These are phyloP conservation scores for Encarsia formosa DNA, from an alignment of 2,888 invertebrate species.

Conservation along the genomic window DNA sequence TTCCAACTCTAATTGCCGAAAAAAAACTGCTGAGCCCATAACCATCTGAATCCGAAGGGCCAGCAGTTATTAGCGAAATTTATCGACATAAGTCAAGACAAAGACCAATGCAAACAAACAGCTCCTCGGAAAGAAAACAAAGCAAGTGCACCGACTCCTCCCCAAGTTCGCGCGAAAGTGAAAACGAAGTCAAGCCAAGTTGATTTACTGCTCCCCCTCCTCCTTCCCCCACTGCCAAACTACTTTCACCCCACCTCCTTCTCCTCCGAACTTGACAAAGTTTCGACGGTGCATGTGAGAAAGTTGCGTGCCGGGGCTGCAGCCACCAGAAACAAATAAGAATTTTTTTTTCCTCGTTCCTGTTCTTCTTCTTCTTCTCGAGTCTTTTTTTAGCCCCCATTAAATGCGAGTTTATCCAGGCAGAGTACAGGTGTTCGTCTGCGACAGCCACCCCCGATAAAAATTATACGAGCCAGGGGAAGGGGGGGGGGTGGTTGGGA, in stretches of 20 bases:
- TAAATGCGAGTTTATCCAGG: slow-evolving; percentile 31
- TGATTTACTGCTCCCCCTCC: slow-evolving; percentile 8
- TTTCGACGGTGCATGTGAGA: slow-evolving; percentile 1
- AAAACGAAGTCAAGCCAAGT: slow-evolving; percentile 2
- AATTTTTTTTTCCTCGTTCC: not conserved
- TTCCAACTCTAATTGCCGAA: too few relatives aligned
- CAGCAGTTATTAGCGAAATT: too few relatives aligned
- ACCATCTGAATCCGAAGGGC: too few relatives aligned
- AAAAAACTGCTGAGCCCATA: too few relatives aligned
- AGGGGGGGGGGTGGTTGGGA: not conserved
- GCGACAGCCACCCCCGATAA: slow-evolving; percentile 27
- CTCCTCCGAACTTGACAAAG: slow-evolving; percentile 2
- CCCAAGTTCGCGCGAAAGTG: slow-evolving; percentile 4
- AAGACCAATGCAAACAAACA: too few relatives aligned
- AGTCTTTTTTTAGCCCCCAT: slow-evolving; percentile 14
- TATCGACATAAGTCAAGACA: too few relatives aligned
- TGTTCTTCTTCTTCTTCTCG: not conserved
- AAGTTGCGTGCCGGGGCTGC: not conserved
- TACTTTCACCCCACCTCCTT: slow-evolving; percentile 2
- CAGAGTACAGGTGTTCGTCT: slow-evolving; percentile 29
- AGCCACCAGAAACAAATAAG: slow-evolving; percentile 13
- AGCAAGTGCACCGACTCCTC: too few relatives aligned
- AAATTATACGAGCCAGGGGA: slow-evolving; percentile 23
- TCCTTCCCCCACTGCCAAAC: not conserved
- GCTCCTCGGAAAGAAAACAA: too few relatives aligned